Conservation (phyloP, 2,113 vertebrate genomes). For the Phoxinus phoxinus region DNA sequence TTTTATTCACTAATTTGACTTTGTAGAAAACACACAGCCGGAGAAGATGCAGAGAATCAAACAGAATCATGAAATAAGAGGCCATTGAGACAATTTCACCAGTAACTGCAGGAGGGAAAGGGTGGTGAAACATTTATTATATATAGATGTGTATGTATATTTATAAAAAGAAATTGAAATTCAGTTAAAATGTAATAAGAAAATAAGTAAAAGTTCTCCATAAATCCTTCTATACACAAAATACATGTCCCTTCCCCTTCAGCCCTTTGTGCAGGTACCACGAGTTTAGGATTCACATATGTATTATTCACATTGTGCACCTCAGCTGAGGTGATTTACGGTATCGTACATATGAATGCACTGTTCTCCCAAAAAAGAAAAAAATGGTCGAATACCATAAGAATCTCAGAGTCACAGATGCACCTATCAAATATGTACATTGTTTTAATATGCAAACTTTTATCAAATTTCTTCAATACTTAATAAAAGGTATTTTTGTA, state of each 20-base stretch:
- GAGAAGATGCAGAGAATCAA: constrained; percentile 84
- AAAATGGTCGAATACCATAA: constrained; percentile 49
- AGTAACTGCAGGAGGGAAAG: constrained; percentile 46
- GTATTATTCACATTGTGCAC: constrained; percentile 92
- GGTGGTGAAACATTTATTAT: constrained; percentile 27
- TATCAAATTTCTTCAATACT: constrained; percentile 86
- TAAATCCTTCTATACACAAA: constrained; percentile 99
- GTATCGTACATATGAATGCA: constrained; percentile 10
- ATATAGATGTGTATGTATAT: constrained; percentile 19
- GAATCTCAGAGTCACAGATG: constrained; percentile 59
- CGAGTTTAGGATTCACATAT: constrained; percentile 84
- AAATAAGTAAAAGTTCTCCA: constrained; percentile 99
- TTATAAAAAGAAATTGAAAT: constrained; percentile 82
- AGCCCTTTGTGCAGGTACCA: constrained; percentile 92
- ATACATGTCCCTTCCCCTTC: constrained; percentile 85
- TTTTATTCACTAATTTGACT: constrained; percentile 74
- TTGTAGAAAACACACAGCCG: constrained; percentile 94
- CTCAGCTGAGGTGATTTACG: constrained; percentile 80
- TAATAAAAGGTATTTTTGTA: constrained; percentile 79
- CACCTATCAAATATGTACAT: constrained; percentile 85
- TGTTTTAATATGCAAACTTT: constrained; percentile 90
- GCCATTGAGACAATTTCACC: constrained; percentile 76
- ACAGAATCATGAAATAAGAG: constrained; percentile 68
- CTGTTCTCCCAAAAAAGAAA: constrained; percentile 22
- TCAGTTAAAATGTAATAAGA: constrained; percentile 99